Percentiles rank a stretch among this genome's conserved stretches.
Conservation (phyloP, 2,113 vertebrate species). For the Vidua macroura region DNA sequence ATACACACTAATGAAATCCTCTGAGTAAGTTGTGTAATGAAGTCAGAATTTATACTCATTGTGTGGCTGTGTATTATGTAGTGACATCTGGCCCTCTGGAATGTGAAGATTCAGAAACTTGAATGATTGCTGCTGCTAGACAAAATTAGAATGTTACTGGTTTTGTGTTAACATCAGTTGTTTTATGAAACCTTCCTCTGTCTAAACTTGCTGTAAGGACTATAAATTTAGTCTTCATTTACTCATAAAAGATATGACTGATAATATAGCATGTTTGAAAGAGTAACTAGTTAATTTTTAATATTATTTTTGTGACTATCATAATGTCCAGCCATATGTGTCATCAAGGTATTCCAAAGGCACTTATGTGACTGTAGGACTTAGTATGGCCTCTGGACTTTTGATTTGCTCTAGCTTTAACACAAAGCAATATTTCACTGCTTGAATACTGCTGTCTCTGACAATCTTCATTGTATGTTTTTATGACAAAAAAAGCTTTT, state of each 20-base stretch:
- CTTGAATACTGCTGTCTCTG: not conserved
- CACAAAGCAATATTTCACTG: not conserved
- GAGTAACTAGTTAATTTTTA: not conserved
- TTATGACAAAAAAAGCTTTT: not conserved
- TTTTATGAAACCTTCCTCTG: not conserved
- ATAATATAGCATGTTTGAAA: not conserved
- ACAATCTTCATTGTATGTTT: not conserved
- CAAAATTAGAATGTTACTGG: not conserved
- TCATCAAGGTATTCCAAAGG: not conserved
- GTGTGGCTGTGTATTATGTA: not conserved
- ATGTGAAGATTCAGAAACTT: not conserved
- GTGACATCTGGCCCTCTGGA: not conserved
- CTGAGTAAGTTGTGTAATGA: not conserved
- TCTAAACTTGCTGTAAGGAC: not conserved
- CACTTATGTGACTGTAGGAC: not conserved
- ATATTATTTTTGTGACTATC: not conserved
- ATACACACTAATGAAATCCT: not conserved
- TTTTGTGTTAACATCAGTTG: not conserved
- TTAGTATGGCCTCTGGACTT: not conserved
- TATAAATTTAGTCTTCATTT: not conserved
- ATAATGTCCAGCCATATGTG: fast-evolving
- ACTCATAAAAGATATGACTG: not conserved
- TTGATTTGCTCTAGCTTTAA: not conserved
- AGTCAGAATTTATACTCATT: not conserved
- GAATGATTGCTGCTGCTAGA: not conserved